Evolutionary conservation across 2,888 invertebrate genomes (phyloP).

Genomic region (Drosophila formosana): DNA sequence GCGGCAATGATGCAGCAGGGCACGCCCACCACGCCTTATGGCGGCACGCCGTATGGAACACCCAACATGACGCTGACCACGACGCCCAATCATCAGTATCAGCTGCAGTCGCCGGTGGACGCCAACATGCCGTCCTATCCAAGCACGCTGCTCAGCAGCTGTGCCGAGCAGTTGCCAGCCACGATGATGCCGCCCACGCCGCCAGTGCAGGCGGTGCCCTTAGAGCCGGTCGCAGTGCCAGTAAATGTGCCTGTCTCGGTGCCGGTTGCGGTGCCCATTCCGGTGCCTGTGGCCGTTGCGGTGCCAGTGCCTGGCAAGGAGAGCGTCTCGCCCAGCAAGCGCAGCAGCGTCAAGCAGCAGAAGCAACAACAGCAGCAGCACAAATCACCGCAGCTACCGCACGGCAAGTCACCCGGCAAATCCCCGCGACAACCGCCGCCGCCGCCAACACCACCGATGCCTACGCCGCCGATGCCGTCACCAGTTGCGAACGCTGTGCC

Average conservation of each 20-base stretch:
- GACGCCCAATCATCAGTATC: constrained; percentile 63
- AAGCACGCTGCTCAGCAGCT: constrained; percentile 67
- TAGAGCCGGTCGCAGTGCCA: constrained; percentile 23
- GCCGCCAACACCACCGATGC: constrained; percentile 62
- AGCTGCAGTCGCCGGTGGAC: constrained; percentile 63
- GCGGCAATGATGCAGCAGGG: constrained; percentile 60
- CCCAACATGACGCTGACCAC: constrained; percentile 91
- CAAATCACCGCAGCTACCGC: constrained; percentile 87
- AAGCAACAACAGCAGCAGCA: constrained; percentile 55
- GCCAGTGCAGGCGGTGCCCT: constrained; percentile 39
- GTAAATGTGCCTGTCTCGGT: constrained; percentile 28
- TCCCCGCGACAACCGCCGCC: constrained; percentile 88
- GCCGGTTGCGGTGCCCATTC: constrained; percentile 9
- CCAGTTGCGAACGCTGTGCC: constrained; percentile 17
- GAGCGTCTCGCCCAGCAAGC: constrained; percentile 78
- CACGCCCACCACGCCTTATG: constrained; percentile 61
- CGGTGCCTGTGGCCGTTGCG: constrained; percentile 13
- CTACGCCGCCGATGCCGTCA: constrained; percentile 45
- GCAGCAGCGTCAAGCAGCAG: constrained; percentile 77
- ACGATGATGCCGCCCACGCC: constrained; percentile 60
- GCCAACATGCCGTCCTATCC: constrained; percentile 56
- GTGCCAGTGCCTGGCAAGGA: constrained; percentile 46
- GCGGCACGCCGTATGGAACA: constrained; percentile 90
- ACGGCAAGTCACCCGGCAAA: constrained; percentile 89
- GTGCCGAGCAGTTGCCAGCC: constrained; percentile 55